Base-by-base conservation (phyloP, 2,888 invertebrate species). In the Ectobius pallidus region DNA sequence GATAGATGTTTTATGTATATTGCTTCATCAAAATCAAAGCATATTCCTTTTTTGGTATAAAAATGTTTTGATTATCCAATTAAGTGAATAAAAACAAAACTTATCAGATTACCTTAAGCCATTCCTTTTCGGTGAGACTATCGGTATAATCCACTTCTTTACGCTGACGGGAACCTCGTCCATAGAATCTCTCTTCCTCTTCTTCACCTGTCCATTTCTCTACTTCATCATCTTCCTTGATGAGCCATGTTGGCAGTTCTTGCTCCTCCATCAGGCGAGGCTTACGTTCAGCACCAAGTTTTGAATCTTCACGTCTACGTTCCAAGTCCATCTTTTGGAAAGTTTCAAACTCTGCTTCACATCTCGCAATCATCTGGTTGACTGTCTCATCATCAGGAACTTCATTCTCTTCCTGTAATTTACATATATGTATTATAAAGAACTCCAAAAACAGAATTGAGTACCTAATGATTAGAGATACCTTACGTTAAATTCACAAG, bases 381-480 rank as follows among this genome's bases (percentile, higher is more conserved):
- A 89, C 85, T 1, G 87, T 87, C 79, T 90, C 89, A 80, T 90
- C 89, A 81, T 89, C 89, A 0, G 89, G 89, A 4, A 88, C 87
- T 78, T 89, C 89, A 80, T 89, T 87, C 77, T 89, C 89, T 76
- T 89, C 87, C 82, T 86, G 46, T 25, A 70, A 74, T 16, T n/a
- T n/a, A n/a, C n/a, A n/a, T n/a, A n/a, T n/a, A n/a, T n/a, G 32
- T 27, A 18, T n/a, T 18, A 65, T 22, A 55, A 14, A n/a, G 18
- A 44, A 27, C 3, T 25, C 18, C 6, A 2, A 34, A 34, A 34
- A 34, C 34, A 34, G 14, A 68, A 20, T 34, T 7, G 11, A 34
- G 11, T 34, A 6, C 34, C 6, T 34, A 34, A 11, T 34, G 11
- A 34, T 34, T 34, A 34, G 6, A 7, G 6, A 7, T 34, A 7